Evolutionary conservation across 2,113 vertebrate species (phyloP).

Genomic region (Phalacrocorax pelagicus): DNA sequence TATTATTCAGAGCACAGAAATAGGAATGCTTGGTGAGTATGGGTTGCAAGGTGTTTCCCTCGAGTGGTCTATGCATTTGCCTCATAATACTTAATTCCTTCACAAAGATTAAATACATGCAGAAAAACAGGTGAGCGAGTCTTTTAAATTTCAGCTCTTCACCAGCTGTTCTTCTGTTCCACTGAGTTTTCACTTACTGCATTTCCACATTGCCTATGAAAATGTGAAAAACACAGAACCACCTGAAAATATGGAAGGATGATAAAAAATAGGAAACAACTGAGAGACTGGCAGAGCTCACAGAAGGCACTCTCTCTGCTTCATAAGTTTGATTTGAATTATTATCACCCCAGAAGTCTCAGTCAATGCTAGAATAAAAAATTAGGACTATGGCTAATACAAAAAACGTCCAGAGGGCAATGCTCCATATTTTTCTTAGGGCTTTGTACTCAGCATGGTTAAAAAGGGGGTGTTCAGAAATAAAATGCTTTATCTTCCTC

Average conservation of each 20-base stretch:
- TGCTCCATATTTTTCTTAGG: background rate
- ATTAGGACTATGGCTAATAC: background rate
- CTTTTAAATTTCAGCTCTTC: background rate
- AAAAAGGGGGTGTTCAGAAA: background rate
- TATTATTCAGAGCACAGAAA: background rate
- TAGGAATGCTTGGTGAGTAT: background rate
- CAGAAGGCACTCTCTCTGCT: background rate
- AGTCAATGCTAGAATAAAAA: constrained; percentile 15
- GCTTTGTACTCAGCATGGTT: background rate
- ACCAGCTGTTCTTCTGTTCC: background rate
- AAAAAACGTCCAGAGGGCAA: background rate
- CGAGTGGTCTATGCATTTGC: background rate
- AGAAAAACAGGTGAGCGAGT: background rate
- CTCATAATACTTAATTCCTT: background rate
- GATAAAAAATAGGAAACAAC: background rate
- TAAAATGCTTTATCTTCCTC: background rate
- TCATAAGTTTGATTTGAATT: constrained; percentile 22
- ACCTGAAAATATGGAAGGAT: background rate
- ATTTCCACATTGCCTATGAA: background rate
- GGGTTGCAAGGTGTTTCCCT: background rate
- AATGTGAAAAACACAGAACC: background rate
- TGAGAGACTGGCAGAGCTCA: background rate
- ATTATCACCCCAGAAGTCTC: background rate
- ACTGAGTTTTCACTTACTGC: background rate
- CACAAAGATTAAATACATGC: background rate